Conservation (phyloP, 1,140 invertebrate species). For the Thaumetopoea pityocampa region DNA sequence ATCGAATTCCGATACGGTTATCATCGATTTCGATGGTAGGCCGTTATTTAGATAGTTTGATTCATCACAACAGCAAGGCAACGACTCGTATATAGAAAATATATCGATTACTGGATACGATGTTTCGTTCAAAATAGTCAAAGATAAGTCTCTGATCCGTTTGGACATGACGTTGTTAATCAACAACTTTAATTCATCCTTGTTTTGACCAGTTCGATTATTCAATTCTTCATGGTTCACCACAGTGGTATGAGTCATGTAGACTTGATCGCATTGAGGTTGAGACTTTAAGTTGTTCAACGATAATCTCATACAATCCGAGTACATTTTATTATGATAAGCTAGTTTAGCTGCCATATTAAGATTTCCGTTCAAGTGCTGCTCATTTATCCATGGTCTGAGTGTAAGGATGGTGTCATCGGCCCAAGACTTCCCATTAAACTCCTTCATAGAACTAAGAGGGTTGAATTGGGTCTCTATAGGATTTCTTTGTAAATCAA, state of each 20-base stretch:
- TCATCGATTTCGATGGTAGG: constrained; percentile 14
- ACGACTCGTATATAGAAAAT: constrained; percentile 24
- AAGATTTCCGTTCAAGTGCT: constrained; percentile 34
- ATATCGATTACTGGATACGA: constrained; percentile 41
- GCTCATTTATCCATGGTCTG: constrained; percentile 53
- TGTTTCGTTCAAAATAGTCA: background rate
- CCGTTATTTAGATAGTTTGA: constrained; percentile 39
- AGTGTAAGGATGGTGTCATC: constrained; percentile 53
- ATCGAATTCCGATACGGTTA: constrained; percentile 14
- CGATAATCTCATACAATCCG: constrained; percentile 42
- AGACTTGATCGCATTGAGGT: constrained; percentile 32
- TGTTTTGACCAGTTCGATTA: background rate
- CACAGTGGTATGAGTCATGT: constrained; percentile 26
- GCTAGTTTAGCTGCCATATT: constrained; percentile 62
- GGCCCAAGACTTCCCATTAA: constrained; percentile 59
- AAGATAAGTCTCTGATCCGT: constrained; percentile 4
- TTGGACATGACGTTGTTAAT: constrained; percentile 15
- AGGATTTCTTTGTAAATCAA: constrained; percentile 39
- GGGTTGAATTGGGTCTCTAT: constrained; percentile 48
- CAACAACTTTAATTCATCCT: constrained; percentile 7
- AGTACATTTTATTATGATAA: constrained; percentile 44
- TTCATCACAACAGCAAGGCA: constrained; percentile 62
- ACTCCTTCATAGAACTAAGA: constrained; percentile 38
- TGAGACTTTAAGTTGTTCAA: constrained; percentile 40
- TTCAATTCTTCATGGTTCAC: constrained; percentile 1